phyloP scores from a whole-genome alignment of 2,888 invertebrate genomes.

The Nomada lathburiana region DNA sequence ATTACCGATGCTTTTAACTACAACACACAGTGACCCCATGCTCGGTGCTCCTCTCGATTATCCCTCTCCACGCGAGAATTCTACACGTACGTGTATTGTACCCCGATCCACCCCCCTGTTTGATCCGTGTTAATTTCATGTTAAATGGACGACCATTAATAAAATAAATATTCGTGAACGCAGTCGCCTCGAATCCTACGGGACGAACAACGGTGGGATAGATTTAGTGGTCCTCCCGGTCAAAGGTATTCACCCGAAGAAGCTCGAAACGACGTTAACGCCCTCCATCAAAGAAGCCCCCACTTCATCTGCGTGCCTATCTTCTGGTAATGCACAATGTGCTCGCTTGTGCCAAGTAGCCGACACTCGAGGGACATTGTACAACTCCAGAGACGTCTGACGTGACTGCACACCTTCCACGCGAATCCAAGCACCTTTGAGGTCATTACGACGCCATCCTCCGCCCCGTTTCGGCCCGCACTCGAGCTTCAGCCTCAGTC shows the following conservation, averaged over 20 bases:
- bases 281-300: slow-evolving; percentile 62
- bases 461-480: slow-evolving; percentile 46
- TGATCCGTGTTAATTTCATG: not conserved
- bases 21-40: slow-evolving; percentile 65
- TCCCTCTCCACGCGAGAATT: not conserved
- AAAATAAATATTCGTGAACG: no score
- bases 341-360: slow-evolving; percentile 45
- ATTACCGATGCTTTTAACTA: slow-evolving; percentile 76
- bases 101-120: not conserved
- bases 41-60: slow-evolving; percentile 38
- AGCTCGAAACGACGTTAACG: slow-evolving; percentile 61
- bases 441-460: slow-evolving; percentile 56
- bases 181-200: no score
- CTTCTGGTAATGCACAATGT: slow-evolving; percentile 55
- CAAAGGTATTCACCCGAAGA: slow-evolving; percentile 16
- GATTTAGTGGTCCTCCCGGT: not conserved
- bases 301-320: slow-evolving; percentile 46
- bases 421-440: slow-evolving; percentile 64
- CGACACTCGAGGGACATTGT: slow-evolving; percentile 52
- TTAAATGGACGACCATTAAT: no score
- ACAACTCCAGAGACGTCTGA: slow-evolving; percentile 60
- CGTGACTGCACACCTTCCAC: slow-evolving; percentile 60
- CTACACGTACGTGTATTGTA: no score
- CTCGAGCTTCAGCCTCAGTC: slow-evolving; percentile 38
- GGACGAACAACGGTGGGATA: no score